Evolutionary conservation across 2,113 vertebrate genomes (phyloP).

Genomic region (Chaenogobius annularis): DNA sequence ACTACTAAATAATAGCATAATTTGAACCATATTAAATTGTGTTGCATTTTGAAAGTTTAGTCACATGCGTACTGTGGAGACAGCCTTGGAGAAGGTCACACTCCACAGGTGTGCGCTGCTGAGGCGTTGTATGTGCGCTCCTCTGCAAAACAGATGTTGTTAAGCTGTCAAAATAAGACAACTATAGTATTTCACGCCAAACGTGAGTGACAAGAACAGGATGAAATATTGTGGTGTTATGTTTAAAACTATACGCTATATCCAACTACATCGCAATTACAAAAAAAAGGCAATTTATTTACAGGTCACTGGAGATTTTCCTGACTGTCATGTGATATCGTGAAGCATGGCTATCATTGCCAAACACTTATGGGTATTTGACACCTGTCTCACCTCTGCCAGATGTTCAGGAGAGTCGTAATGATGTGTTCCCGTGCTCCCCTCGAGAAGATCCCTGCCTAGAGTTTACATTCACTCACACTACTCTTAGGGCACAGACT

Average conservation of each 20-base stretch:
- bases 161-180: constrained; percentile 40
- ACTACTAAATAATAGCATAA: too few species aligned
- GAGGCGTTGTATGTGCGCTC: constrained; percentile 8
- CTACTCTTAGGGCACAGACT: constrained; percentile 46
- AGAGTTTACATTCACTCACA: constrained; percentile 35
- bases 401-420: constrained; percentile 55
- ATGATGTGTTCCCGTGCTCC: constrained; percentile 37
- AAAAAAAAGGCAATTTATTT: constrained; percentile 29
- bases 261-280: background rate
- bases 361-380: constrained; percentile 43
- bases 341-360: constrained; percentile 29
- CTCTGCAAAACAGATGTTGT: constrained; percentile 42
- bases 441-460: constrained; percentile 16
- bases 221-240: constrained; percentile 13
- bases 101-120: constrained; percentile 38
- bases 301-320: constrained; percentile 13
- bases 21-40: too few species aligned
- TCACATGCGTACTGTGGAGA: background rate
- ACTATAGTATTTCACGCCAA: constrained; percentile 33
- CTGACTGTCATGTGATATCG: constrained; percentile 14
- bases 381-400: constrained; percentile 46
- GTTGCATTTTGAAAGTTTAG: too few species aligned
- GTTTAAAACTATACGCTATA: constrained; percentile 3
- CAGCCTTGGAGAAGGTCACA: constrained; percentile 23
- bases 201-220: constrained; percentile 32